Evolutionary conservation across 2,888 invertebrate species (phyloP).

Genomic region (Clepsis dumicolana): DNA sequence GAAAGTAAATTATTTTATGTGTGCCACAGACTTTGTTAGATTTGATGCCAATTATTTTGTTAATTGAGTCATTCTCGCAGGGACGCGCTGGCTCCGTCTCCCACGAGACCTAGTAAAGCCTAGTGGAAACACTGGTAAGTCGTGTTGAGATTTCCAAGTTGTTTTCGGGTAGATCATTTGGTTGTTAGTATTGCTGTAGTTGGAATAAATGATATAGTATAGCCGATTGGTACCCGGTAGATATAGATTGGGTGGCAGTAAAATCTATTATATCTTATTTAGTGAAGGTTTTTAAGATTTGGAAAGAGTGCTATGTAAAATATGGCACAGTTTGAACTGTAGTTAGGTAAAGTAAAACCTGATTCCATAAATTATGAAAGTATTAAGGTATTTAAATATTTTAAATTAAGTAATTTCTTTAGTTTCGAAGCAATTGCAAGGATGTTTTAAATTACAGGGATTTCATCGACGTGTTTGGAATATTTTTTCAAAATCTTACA

Average conservation of each 20-base stretch:
- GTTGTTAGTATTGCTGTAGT: neutral
- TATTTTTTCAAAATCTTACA: slow-evolving; percentile 62
- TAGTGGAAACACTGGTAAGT: slow-evolving; percentile 67
- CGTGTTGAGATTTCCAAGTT: neutral
- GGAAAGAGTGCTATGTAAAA: neutral
- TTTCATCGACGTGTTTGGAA: slow-evolving; percentile 18
- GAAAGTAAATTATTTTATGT: neutral
- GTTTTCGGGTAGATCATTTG: no score
- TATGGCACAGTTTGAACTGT: neutral
- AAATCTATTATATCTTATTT: no score
- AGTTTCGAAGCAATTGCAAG: no score
- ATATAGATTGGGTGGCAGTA: no score
- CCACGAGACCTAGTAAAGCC: slow-evolving; percentile 81
- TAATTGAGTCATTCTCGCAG: slow-evolving; percentile 60
- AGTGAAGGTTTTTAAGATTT: no score
- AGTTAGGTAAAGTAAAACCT: no score
- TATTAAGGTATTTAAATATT: no score
- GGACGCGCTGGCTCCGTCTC: slow-evolving; percentile 82
- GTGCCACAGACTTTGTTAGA: neutral
- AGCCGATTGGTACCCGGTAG: no score
- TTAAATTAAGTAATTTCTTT: no score
- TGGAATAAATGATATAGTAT: neutral
- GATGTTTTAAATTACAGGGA: slow-evolving; percentile 29
- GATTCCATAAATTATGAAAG: no score
- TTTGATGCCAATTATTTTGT: neutral